phyloP scores from a whole-genome alignment of 1,140 invertebrate genomes.

The Pissodes strobi region DNA sequence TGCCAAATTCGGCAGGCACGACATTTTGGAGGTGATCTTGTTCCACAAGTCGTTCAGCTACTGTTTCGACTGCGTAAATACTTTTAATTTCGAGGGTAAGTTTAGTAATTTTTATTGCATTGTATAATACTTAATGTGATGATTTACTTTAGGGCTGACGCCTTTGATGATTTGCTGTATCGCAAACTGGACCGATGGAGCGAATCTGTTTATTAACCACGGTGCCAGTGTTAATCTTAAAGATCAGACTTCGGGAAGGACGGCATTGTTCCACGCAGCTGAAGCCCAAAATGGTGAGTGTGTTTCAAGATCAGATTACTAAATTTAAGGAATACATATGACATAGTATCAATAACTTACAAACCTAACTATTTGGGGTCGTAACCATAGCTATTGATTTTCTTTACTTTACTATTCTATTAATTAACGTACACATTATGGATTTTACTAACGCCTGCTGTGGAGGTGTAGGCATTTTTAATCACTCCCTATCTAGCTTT shows the following conservation, averaged over 20 bases:
- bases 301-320: no score
- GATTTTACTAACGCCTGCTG: no score
- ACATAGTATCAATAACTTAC: no score
- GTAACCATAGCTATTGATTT: no score
- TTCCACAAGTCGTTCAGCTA: conserved; percentile 4
- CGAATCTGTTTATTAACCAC: conserved; percentile 34
- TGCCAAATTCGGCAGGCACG: conserved; percentile 31
- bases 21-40: conserved; percentile 32
- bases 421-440: no score
- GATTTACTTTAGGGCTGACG: conserved; percentile 30
- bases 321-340: no score
- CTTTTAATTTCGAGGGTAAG: conserved; percentile 40
- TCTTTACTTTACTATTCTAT: no score
- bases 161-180: conserved; percentile 46
- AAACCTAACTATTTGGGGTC: no score
- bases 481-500: no score
- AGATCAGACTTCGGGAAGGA: conserved; percentile 47
- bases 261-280: conserved; percentile 48
- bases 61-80: conserved; percentile 12
- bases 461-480: no score
- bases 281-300: conserved; percentile 44
- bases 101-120: not conserved
- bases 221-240: conserved; percentile 42
- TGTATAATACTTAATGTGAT: not conserved
- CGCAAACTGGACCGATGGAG: conserved; percentile 36